phyloP scores from a whole-genome alignment of 2,888 invertebrate species.

The Gasteruption jaculator region DNA sequence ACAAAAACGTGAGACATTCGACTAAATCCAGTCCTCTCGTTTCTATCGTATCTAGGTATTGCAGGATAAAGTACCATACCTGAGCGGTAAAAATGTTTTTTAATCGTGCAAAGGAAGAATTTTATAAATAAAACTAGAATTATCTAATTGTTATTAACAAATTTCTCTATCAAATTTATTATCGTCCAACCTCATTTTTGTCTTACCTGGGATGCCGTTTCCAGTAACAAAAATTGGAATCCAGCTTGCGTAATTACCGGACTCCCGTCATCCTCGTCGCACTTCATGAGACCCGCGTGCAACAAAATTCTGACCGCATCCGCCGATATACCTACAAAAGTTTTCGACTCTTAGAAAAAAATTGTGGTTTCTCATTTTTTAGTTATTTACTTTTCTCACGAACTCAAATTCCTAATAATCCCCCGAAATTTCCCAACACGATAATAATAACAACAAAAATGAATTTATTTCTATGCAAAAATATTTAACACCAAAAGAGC shows the following conservation, averaged over 20 bases:
- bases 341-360: no score
- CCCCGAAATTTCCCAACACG: no score
- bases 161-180: no score
- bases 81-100: no score
- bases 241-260: slow-evolving; percentile 90
- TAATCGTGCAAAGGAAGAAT: background rate
- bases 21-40: slow-evolving; percentile 80
- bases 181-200: slow-evolving; percentile 63
- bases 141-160: background rate
- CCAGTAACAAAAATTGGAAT: slow-evolving; percentile 93
- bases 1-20: slow-evolving; percentile 92
- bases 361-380: slow-evolving; percentile 3
- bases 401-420: no score
- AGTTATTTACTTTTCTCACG: no score
- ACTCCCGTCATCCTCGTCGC: slow-evolving; percentile 75
- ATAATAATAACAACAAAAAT: no score
- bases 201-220: slow-evolving; percentile 91
- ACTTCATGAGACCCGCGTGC: slow-evolving; percentile 90
- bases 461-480: background rate
- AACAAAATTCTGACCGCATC: slow-evolving; percentile 92
- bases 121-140: background rate
- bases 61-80: slow-evolving; percentile 96
- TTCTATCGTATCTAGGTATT: slow-evolving; percentile 91
- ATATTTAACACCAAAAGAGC: background rate
- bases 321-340: slow-evolving; percentile 67